Conservation (phyloP, 2,888 invertebrate species). For the Phanerotoma sp. region DNA sequence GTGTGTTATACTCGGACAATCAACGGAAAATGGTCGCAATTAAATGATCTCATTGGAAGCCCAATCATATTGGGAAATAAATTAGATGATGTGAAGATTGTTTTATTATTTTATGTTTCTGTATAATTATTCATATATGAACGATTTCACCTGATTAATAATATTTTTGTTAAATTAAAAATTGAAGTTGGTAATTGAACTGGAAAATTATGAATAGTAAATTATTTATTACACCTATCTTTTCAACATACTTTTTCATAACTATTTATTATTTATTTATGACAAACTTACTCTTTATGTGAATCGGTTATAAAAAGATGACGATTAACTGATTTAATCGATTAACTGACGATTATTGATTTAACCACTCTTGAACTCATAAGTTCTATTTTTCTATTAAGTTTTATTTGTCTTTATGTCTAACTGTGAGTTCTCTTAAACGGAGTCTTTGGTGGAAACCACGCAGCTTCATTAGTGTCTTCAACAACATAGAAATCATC, state of each 20-base stretch:
- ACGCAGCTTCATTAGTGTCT: constrained; percentile 28
- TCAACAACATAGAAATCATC: constrained; percentile 43
- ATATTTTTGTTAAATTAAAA: too few species aligned
- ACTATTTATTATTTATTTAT: too few species aligned
- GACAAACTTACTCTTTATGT: too few species aligned
- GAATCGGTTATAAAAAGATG: too few species aligned
- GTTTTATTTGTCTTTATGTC: constrained; percentile 28
- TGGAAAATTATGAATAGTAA: too few species aligned
- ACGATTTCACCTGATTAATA: not conserved
- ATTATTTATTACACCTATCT: too few species aligned
- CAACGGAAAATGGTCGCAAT: not conserved
- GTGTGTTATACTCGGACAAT: not conserved
- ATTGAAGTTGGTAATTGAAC: too few species aligned
- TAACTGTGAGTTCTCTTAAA: constrained; percentile 27
- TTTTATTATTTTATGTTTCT: not conserved
- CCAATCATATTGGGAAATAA: not conserved
- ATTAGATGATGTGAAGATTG: not conserved
- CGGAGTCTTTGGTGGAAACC: constrained; percentile 7
- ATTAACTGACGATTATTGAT: too few species aligned
- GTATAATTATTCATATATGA: not conserved
- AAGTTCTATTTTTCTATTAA: too few species aligned
- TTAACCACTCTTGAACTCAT: too few species aligned
- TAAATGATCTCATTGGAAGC: constrained; percentile 1
- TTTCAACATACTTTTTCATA: too few species aligned
- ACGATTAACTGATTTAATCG: too few species aligned